Evolutionary conservation across 2,888 invertebrate genomes (phyloP).

Genomic region (Pegoplata infirma): DNA sequence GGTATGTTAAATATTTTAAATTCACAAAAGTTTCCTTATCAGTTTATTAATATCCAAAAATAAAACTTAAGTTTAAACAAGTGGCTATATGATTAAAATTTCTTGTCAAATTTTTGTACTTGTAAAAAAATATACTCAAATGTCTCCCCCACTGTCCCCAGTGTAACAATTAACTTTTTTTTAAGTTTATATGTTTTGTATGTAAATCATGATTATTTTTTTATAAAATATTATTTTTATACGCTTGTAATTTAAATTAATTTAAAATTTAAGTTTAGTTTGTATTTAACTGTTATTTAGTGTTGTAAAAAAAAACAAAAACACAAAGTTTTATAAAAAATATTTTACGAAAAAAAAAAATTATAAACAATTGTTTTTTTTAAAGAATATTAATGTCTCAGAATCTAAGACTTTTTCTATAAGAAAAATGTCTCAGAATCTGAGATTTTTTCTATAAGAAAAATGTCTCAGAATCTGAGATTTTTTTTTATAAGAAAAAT

Average conservation of each 20-base stretch:
- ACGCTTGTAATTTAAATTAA: slow-evolving; percentile 51
- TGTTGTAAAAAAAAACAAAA: slow-evolving; percentile 18
- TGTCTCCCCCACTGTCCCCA: neutral
- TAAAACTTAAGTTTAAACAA: neutral
- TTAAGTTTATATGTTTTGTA: slow-evolving; percentile 36
- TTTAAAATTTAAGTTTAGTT: slow-evolving; percentile 26
- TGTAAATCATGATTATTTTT: slow-evolving; percentile 19
- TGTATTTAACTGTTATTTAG: slow-evolving; percentile 50
- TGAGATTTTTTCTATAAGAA: no score
- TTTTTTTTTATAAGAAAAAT: no score
- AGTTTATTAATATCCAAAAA: no score
- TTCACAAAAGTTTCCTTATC: no score
- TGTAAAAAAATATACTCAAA: neutral
- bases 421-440: no score
- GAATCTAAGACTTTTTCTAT: neutral
- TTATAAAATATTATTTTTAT: slow-evolving; percentile 47
- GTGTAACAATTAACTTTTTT: neutral
- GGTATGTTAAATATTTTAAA: no score
- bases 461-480: no score
- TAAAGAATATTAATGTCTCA: neutral
- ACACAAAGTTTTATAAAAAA: slow-evolving; percentile 31
- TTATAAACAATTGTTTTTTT: neutral
- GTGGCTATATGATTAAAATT: neutral
- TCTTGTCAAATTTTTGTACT: neutral
- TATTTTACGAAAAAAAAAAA: slow-evolving; percentile 1